These are phyloP conservation scores for Morinoia aosen DNA, from an alignment of 2,888 invertebrate genomes.

Conservation along the genomic window DNA sequence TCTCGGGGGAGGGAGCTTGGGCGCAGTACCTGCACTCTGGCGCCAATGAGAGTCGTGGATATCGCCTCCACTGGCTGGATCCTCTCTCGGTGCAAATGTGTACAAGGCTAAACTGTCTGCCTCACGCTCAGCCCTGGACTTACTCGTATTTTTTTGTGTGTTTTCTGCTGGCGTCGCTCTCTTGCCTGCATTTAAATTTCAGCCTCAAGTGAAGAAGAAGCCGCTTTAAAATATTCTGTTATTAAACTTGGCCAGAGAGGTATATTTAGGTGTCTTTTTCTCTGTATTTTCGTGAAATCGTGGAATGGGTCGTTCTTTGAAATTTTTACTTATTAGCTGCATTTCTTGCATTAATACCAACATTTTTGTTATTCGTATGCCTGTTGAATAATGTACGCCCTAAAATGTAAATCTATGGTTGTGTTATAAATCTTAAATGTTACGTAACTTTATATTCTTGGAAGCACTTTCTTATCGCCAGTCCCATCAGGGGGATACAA, in stretches of 20 bases:
- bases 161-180: not conserved
- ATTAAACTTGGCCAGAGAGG: not conserved
- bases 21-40: constrained; percentile 3
- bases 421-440: too few relatives aligned
- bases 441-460: too few relatives aligned
- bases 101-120: not conserved
- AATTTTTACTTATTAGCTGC: too few relatives aligned
- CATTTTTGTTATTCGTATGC: too few relatives aligned
- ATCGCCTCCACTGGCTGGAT: not conserved
- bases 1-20: not conserved
- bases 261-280: not conserved
- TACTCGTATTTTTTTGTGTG: not conserved
- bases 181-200: not conserved
- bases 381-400: too few relatives aligned
- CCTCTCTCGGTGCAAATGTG: constrained; percentile 8
- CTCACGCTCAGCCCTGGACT: not conserved
- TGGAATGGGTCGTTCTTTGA: not conserved
- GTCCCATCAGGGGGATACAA: too few relatives aligned
- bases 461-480: too few relatives aligned
- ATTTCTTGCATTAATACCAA: too few relatives aligned
- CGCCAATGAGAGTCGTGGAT: not conserved
- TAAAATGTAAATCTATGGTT: too few relatives aligned
- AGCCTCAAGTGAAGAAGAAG: not conserved
- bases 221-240: not conserved
- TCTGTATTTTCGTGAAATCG: not conserved